Conservation (phyloP, 1,140 invertebrate species). For the Ditylenchus dipsaci region DNA sequence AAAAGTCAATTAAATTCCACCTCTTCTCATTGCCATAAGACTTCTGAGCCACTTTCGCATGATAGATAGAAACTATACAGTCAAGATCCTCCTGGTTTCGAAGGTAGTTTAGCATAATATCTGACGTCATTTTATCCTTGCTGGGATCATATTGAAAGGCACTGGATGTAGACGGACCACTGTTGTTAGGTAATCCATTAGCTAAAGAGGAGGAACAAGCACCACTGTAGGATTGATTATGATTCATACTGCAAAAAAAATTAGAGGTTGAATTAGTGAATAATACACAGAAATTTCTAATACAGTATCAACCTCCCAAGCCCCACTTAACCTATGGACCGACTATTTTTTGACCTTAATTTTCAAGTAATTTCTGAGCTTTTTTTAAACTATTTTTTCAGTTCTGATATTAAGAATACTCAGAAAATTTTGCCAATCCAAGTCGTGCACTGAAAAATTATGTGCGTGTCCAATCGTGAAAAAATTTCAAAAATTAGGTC, state of each 20-base stretch:
- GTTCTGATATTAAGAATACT: too few species aligned
- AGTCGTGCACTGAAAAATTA: background rate
- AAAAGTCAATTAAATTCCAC: conserved; percentile 44
- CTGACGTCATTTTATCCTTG: conserved; percentile 25
- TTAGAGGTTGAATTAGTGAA: too few species aligned
- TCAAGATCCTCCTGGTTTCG: conserved; percentile 36
- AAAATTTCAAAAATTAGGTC: background rate
- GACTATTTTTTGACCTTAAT: too few species aligned
- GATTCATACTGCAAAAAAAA: background rate
- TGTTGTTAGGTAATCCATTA: background rate
- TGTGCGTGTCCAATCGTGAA: background rate
- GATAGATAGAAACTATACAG: conserved; percentile 76
- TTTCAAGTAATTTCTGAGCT: background rate
- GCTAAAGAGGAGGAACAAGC: background rate
- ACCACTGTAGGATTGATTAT: background rate
- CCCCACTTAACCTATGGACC: background rate
- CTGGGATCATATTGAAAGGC: background rate
- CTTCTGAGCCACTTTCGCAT: conserved; percentile 96
- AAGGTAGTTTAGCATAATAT: conserved; percentile 52
- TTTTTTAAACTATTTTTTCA: too few species aligned
- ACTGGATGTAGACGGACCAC: background rate
- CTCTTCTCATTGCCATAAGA: conserved; percentile 99
- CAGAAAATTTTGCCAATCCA: too few species aligned
- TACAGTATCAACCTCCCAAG: too few species aligned
- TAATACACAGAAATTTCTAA: too few species aligned